These are phyloP conservation scores for Pollenia griseotomentosa DNA, from an alignment of 2,888 invertebrate species.

Conservation along the genomic window DNA sequence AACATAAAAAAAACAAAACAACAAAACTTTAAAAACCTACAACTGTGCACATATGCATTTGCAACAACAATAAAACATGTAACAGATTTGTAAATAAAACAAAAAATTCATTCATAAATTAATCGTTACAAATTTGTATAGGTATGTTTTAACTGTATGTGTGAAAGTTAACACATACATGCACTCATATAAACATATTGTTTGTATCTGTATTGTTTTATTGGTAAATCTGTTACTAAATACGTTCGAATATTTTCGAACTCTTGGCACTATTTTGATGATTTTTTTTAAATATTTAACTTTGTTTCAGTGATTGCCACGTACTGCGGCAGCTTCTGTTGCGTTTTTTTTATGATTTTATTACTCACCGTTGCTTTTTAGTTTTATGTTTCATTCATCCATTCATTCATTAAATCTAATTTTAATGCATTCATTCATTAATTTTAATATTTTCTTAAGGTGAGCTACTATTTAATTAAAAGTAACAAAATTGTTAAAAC, in stretches of 20 bases:
- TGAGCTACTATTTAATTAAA: slow-evolving; percentile 69
- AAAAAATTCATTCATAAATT: slow-evolving; percentile 69
- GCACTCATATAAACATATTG: background rate
- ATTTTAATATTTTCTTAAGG: slow-evolving; percentile 61
- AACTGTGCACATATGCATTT: slow-evolving; percentile 6
- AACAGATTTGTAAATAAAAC: slow-evolving; percentile 63
- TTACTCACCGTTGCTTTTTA: background rate
- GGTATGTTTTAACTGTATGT: background rate
- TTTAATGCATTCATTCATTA: slow-evolving; percentile 56
- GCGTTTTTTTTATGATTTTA: background rate
- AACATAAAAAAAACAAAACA: background rate
- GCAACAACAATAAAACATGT: slow-evolving; percentile 32
- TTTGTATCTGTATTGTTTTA: background rate
- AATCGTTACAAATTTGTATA: slow-evolving; percentile 10
- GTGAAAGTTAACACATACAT: background rate
- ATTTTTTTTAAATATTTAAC: background rate
- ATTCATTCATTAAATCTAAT: slow-evolving; percentile 59
- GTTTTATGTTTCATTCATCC: slow-evolving; percentile 39
- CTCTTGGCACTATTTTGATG: background rate
- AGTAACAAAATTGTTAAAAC: slow-evolving; percentile 32
- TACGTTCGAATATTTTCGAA: slow-evolving; percentile 12
- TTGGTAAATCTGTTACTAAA: slow-evolving; percentile 42
- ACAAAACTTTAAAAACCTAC: slow-evolving; percentile 10
- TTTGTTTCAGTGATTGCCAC: slow-evolving; percentile 22
- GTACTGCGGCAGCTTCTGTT: slow-evolving; percentile 40